Base-by-base conservation (phyloP, 2,113 vertebrate genomes). In the Eurystomus gularis region DNA sequence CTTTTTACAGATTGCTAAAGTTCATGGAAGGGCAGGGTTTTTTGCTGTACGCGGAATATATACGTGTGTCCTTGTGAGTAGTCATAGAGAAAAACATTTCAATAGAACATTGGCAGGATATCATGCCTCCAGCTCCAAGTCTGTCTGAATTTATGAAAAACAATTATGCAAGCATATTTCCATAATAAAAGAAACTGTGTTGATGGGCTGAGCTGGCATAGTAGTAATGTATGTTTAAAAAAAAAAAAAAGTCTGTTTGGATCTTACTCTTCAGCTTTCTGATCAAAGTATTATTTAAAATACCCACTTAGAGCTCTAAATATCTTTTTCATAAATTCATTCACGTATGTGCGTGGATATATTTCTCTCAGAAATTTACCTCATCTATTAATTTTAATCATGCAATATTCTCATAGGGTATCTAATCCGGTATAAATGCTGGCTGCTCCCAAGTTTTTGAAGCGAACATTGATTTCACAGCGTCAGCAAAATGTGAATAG, bases 61-160 rank as follows among this genome's bases (percentile, higher is more conserved):
- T 97, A 97, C 95, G 96, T 97, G 97, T 96, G 96, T 97, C 96
- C 95, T 93, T 68, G 89, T 64, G 94, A 96, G 90, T 93, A 94
- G 96, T 95, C 97, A 82, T 62, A 97, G 96, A 95, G 95, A 93
- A 97, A 97, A 94, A 96, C 93, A 96, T 94, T 96, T 95, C 96
- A 94, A 85, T 96, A 97, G 96, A 97, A 97, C 97, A 97, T 97
- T 97, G 97, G 97, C 97, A 96, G 95, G 60, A 69, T 97, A 94
- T 46, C 44, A 2, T 93, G 88, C 92, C 80, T 97, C 69, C 85
- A 85, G 92, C 93, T 97, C 97, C 97, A 97, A 97, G 92, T 92
- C 95, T 83, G 82, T 75, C 94, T 96, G 96, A 94, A 95, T 95
- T 96, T 96, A 90, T 97, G 96, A 96, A 97, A 97, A 97, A 97